Conservation (phyloP, 35 echinoderm and acorn worm species). For the Apostichopus japonicus region DNA sequence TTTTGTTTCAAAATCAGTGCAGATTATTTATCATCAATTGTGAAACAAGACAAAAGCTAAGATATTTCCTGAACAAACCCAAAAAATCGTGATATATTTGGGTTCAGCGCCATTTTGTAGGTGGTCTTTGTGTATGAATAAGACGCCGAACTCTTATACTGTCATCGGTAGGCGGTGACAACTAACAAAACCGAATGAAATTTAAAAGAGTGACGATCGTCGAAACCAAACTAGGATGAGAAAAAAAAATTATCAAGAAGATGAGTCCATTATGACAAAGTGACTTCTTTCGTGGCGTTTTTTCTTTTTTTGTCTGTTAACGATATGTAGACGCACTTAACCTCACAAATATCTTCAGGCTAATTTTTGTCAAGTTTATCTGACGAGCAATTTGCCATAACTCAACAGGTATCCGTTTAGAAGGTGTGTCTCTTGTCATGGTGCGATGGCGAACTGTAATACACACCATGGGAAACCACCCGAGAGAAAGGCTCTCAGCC, state of each 20-base stretch:
- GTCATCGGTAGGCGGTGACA: not conserved
- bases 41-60: no score
- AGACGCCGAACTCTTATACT: slow-evolving; percentile 4
- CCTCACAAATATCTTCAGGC: slow-evolving; percentile 43
- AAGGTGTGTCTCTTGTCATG: slow-evolving; percentile 37
- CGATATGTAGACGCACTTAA: slow-evolving; percentile 26
- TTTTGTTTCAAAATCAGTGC: no score
- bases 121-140: not conserved
- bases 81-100: no score
- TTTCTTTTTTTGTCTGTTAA: not conserved
- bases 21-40: no score
- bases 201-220: not conserved
- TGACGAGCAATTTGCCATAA: slow-evolving; percentile 40
- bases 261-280: slow-evolving; percentile 30
- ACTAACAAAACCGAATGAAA: slow-evolving; percentile 27
- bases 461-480: slow-evolving; percentile 33
- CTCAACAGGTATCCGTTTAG: slow-evolving; percentile 33
- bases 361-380: slow-evolving; percentile 2
- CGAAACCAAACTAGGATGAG: not conserved
- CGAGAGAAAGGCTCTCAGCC: not conserved
- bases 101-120: not conserved
- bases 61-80: no score
- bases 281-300: not conserved
- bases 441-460: slow-evolving; percentile 3
- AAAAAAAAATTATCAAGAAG: not conserved